Percentiles rank a stretch among this genome's conserved stretches.
Conservation (phyloP, 2,797 vertebrate genomes). For the Enteromius viviparus region DNA sequence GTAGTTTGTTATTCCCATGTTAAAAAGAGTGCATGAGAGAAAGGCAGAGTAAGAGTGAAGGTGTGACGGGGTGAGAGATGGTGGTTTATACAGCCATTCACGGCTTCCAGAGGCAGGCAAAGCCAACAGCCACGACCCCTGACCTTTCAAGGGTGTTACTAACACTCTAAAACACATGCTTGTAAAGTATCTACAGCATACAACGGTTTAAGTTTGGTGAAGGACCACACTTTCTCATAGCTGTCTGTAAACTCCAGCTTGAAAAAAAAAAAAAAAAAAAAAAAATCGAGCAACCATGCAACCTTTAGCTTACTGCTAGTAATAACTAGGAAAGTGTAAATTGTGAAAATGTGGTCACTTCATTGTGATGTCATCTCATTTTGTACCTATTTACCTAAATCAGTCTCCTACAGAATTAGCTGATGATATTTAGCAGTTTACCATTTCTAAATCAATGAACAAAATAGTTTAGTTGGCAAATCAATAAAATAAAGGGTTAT, state of each 20-base stretch:
- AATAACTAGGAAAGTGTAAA: neutral
- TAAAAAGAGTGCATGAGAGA: conserved; percentile 70
- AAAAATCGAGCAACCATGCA: conserved; percentile 35
- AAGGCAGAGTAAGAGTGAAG: conserved; percentile 61
- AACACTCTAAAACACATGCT: conserved; percentile 71
- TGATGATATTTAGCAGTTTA: conserved; percentile 26
- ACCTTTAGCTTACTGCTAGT: conserved; percentile 3
- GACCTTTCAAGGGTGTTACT: conserved; percentile 69
- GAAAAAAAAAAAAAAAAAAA: conserved; percentile 31
- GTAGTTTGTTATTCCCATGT: conserved; percentile 69
- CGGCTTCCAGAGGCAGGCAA: conserved; percentile 80
- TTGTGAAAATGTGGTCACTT: conserved; percentile 64
- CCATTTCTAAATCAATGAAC: neutral
- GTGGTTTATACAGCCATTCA: conserved; percentile 77
- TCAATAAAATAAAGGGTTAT: conserved; percentile 63
- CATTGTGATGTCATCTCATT: conserved; percentile 44
- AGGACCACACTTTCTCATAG: conserved; percentile 61
- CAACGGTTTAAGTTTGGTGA: conserved; percentile 34
- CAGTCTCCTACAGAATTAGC: conserved; percentile 57
- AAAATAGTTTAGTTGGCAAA: neutral
- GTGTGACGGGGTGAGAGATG: conserved; percentile 70
- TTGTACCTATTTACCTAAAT: conserved; percentile 47
- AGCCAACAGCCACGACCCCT: conserved; percentile 75
- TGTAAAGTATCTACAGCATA: conserved; percentile 50
- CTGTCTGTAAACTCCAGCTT: neutral